Evolutionary conservation across 1,140 invertebrate genomes (phyloP).

Genomic region (Drosophila simulans): DNA sequence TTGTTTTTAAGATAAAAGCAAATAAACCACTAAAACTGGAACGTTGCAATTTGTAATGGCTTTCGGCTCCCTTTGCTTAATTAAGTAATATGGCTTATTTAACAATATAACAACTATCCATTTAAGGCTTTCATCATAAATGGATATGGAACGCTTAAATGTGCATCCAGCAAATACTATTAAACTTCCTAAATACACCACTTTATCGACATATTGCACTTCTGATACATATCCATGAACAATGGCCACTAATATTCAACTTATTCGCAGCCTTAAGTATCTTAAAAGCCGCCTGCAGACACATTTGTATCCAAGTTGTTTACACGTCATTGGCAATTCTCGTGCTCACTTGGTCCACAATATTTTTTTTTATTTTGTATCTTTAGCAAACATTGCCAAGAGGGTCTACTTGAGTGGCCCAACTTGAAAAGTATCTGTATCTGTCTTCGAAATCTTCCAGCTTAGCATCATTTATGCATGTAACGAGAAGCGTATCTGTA

Average conservation of each 20-base stretch:
- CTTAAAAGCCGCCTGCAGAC: conserved; percentile 3
- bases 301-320: conserved; percentile 12
- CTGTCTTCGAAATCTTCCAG: conserved; percentile 12
- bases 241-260: conserved; percentile 18
- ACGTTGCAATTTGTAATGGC: background rate
- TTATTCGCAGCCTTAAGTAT: conserved; percentile 24
- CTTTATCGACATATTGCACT: background rate
- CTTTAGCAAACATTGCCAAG: conserved; percentile 12
- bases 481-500: conserved; percentile 27
- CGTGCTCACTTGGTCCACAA: background rate
- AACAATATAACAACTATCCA: conserved; percentile 1
- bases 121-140: background rate
- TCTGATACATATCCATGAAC: conserved; percentile 14
- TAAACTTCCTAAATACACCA: background rate
- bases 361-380: conserved; percentile 4
- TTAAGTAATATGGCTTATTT: conserved; percentile 28
- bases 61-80: conserved; percentile 6
- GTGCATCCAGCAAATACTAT: background rate
- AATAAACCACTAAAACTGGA: conserved; percentile 1
- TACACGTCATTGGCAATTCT: conserved; percentile 8
- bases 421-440: conserved; percentile 44
- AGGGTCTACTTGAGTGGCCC: conserved; percentile 23
- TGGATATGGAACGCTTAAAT: background rate
- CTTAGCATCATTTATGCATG: conserved; percentile 42
- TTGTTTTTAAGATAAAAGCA: conserved; percentile 17